phyloP scores from a whole-genome alignment of 2,797 vertebrate genomes.

The Micropoecilia bifurca region DNA sequence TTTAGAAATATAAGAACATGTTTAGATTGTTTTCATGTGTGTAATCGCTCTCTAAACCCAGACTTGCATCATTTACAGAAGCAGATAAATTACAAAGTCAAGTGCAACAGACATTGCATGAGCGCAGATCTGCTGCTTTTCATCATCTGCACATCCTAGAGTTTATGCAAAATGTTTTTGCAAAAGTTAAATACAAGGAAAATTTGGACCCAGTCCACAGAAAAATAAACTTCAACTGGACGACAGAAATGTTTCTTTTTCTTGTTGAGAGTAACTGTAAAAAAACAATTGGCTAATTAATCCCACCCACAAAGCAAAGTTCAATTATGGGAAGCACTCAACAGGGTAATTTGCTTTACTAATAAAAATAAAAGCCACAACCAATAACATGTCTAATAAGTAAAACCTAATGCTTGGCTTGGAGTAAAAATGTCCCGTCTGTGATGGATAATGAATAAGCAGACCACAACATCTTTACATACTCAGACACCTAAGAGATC shows the following conservation, averaged over 20 bases:
- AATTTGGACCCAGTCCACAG: constrained; percentile 27
- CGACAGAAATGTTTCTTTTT: constrained; percentile 6
- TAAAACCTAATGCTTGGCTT: constrained; percentile 25
- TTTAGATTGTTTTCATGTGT: not conserved
- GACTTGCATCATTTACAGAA: not conserved
- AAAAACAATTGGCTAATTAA: constrained; percentile 71
- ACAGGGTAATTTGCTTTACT: constrained; percentile 56
- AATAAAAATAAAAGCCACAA: constrained; percentile 25
- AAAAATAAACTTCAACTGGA: constrained; percentile 39
- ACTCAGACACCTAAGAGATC: constrained; percentile 30
- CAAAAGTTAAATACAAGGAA: not conserved
- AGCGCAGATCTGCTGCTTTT: not conserved
- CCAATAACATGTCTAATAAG: constrained; percentile 48
- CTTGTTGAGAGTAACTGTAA: constrained; percentile 41
- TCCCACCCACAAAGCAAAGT: constrained; percentile 64
- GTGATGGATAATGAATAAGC: constrained; percentile 34
- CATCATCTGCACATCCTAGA: not conserved
- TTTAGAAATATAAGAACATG: not conserved
- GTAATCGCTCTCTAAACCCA: not conserved
- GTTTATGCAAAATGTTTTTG: not conserved
- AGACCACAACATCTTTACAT: constrained; percentile 28
- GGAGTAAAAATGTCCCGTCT: constrained; percentile 15
- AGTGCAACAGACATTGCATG: not conserved
- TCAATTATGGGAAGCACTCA: constrained; percentile 68
- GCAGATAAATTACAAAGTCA: not conserved